Evolutionary conservation across 2,113 vertebrate species (phyloP).

Genomic region (Neotragus pygmaeus): DNA sequence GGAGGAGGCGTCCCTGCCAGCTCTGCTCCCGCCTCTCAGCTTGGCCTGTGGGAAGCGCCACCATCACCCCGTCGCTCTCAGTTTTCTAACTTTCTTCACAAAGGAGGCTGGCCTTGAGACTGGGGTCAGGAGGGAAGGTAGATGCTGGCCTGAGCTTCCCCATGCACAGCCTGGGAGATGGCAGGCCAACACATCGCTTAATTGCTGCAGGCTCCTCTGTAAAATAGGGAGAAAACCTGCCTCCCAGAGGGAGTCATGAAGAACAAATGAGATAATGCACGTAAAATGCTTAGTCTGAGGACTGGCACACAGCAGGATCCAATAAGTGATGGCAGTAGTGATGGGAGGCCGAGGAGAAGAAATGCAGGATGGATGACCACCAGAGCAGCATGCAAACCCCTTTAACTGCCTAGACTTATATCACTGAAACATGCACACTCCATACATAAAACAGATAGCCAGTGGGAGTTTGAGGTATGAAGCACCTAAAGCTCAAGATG

Average conservation of each 20-base stretch:
- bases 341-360: fast-evolving
- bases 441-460: background rate
- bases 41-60: background rate
- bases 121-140: background rate
- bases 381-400: background rate
- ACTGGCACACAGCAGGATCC: background rate
- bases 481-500: background rate
- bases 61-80: fast-evolving
- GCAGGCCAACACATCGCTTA: background rate
- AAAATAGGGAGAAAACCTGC: background rate
- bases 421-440: background rate
- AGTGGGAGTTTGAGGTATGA: background rate
- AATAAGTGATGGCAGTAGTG: background rate
- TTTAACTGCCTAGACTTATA: background rate
- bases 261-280: background rate
- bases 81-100: background rate
- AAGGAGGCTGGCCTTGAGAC: background rate
- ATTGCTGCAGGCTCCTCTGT: background rate
- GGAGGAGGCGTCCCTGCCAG: background rate
- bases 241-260: background rate
- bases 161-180: background rate
- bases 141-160: background rate
- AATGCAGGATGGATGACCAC: background rate
- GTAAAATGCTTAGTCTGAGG: background rate
- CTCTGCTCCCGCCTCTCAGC: background rate